Conservation (phyloP, 2,797 vertebrate genomes). For the Meriones psammophilus region DNA sequence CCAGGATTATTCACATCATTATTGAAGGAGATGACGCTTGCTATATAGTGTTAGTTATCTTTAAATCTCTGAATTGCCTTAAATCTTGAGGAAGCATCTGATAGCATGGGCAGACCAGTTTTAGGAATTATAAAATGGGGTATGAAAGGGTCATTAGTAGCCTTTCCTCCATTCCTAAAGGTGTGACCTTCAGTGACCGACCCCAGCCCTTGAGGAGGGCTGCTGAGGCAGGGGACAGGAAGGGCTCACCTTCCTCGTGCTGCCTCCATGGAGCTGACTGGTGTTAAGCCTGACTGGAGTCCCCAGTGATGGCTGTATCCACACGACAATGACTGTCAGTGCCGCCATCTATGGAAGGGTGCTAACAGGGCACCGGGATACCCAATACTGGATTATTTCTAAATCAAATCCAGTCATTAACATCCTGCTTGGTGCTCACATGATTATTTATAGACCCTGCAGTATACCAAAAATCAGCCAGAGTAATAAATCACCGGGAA, state of each 20-base stretch:
- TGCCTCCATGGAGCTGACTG: neutral
- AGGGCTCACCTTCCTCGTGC: neutral
- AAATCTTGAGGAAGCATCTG: neutral
- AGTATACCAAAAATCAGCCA: constrained; percentile 62
- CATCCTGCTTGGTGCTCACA: constrained; percentile 66
- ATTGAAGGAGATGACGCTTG: constrained; percentile 1
- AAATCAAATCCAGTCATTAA: constrained; percentile 77
- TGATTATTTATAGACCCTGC: constrained; percentile 71
- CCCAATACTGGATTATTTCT: constrained; percentile 82
- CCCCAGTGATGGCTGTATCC: neutral
- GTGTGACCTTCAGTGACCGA: neutral
- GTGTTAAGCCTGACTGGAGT: neutral
- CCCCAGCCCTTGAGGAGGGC: neutral
- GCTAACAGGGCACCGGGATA: neutral
- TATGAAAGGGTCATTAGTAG: neutral
- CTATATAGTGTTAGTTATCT: neutral
- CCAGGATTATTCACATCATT: constrained; percentile 14
- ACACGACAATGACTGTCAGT: neutral
- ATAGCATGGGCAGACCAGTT: neutral
- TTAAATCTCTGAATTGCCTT: constrained; percentile 22
- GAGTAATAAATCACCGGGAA: constrained; percentile 66
- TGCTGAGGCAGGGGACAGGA: neutral
- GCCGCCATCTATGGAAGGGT: constrained; percentile 40
- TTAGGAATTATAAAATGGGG: neutral
- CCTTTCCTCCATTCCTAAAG: neutral